Base-by-base conservation (phyloP, 2,888 invertebrate genomes). In the Himalopsyche tibetana region DNA sequence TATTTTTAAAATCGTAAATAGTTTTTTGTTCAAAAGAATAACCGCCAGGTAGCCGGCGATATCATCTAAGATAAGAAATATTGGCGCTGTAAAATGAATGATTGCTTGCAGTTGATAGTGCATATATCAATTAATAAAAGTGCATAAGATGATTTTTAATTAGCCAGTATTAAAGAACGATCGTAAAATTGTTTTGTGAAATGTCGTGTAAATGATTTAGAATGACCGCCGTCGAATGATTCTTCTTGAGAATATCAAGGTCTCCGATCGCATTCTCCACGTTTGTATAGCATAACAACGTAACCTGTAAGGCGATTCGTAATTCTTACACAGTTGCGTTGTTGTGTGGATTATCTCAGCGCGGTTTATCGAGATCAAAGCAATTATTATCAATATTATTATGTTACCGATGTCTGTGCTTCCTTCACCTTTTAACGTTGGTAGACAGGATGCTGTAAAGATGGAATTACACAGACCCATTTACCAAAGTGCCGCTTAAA, bases 291-390 rank as follows among this genome's bases (percentile, higher is more conserved):
- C 63, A 63, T 63, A n/a, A 63, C 63, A 63, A 63, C 63, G 63
- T 63, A 63, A 63, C 51, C 51, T 51, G 51, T 51, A 51, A 51
- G 51, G 2, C 15, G 15, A 51, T 15, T 51, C 51, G 51, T 15
- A 51, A 51, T 15, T 15, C 15, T 51, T 63, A 19, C 51, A 63
- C 63, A 63, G 63, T 63, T 19, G 63, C 63, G 63, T 19, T 56
- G 19, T 56, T 63, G 63, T 63, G 63, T 28, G 63, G 28, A 63
- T 63, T 63, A 63, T 63, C 63, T 63, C 63, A 63, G 63, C 63
- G 11, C 28, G 8, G 63, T 19, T 63, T 19, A 63, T 63, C 63
- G 63, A 63, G 63, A 63, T 63, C 63, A 63, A 63, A 63, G 63
- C 28, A 63, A 63, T 63, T 63, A 63, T 63, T 63, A 19, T 28